phyloP scores from a whole-genome alignment of 2,113 vertebrate species.

The Acinonyx jubatus region DNA sequence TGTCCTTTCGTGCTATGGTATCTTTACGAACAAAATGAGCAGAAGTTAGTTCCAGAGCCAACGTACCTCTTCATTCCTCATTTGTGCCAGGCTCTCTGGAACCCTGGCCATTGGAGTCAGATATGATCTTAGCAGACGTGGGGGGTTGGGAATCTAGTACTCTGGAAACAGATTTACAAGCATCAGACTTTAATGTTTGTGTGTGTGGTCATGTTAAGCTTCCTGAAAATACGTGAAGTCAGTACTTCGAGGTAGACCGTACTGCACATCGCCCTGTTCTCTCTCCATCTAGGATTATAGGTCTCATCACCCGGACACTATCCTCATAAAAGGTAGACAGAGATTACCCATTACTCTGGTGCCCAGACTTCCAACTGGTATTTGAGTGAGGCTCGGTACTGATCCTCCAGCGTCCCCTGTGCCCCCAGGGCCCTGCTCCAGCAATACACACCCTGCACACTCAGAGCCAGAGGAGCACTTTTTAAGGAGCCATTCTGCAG shows the following conservation, averaged over 20 bases:
- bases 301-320: neutral
- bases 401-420: accelerated
- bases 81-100: neutral
- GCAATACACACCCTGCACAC: too few relatives aligned
- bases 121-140: neutral
- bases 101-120: neutral
- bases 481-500: neutral
- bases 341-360: accelerated
- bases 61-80: neutral
- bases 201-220: neutral
- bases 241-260: neutral
- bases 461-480: neutral
- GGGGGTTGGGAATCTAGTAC: neutral
- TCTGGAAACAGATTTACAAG: neutral
- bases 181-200: neutral
- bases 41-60: neutral
- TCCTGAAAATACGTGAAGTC: neutral
- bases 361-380: neutral
- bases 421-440: neutral
- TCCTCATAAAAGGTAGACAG: neutral
- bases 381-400: accelerated
- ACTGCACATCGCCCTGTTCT: neutral
- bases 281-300: neutral
- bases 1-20: neutral
- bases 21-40: neutral